Percentiles rank a stretch among this genome's conserved stretches.
These are phyloP conservation scores for Glandiceps talaboti DNA, from an alignment of 53 echinoderm and acorn worm genomes.

Conservation along the genomic window DNA sequence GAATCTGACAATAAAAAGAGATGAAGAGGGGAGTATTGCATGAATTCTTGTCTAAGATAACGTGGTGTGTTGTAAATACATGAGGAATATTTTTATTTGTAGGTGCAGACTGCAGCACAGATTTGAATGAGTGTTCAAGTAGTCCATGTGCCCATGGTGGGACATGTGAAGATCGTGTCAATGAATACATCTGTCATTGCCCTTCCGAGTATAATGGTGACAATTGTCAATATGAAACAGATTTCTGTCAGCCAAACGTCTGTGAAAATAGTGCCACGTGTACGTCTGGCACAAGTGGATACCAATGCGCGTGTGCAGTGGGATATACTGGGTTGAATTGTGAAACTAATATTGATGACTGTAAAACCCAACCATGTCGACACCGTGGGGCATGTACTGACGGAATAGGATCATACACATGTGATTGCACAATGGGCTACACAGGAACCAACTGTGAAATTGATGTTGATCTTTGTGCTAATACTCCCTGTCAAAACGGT, in stretches of 20 bases:
- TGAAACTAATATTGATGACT: conserved; percentile 12
- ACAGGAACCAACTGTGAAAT: conserved; percentile 20
- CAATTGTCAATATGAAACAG: conserved; percentile 6
- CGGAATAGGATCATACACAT: conserved; percentile 16
- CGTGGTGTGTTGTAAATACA: no score
- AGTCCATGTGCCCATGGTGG: conserved; percentile 43
- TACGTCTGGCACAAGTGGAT: background rate
- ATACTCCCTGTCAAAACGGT: conserved; percentile 22
- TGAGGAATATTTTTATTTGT: no score
- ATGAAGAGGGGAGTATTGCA: no score
- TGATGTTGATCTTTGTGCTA: conserved; percentile 16
- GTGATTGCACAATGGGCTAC: conserved; percentile 23
- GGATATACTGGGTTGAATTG: background rate
- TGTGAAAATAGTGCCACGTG: conserved; percentile 15
- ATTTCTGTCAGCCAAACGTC: conserved; percentile 4
- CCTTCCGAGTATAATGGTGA: conserved; percentile 9
- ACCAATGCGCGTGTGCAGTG: background rate
- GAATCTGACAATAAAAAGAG: no score
- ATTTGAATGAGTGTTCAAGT: conserved; percentile 37
- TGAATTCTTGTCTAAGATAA: no score
- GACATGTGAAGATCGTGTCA: conserved; percentile 31
- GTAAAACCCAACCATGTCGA: conserved; percentile 20
- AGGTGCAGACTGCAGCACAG: conserved; percentile 14
- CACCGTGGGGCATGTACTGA: conserved; percentile 24
- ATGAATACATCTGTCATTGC: background rate